Percentiles rank a stretch among this genome's conserved stretches.
phyloP scores from a whole-genome alignment of 2,113 vertebrate genomes.

The Poecile atricapillus region DNA sequence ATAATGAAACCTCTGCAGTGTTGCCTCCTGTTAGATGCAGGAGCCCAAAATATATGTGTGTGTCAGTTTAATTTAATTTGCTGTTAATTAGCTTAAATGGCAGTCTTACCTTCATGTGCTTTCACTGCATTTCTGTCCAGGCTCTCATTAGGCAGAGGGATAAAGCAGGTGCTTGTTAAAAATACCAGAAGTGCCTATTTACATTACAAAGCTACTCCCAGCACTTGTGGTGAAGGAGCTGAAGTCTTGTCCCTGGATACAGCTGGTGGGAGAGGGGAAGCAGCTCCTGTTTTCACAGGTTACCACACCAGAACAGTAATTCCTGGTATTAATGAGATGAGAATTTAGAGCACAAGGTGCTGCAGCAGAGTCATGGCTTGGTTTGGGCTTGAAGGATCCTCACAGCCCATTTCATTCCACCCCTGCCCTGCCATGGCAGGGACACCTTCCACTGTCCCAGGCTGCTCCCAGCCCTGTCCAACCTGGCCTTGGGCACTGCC shows the following conservation, averaged over 20 bases:
- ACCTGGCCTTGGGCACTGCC: fast-evolving
- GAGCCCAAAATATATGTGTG: slow-evolving; percentile 32
- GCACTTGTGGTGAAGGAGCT: neutral
- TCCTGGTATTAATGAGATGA: neutral
- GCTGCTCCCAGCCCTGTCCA: neutral
- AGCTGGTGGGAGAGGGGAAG: neutral
- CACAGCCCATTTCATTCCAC: fast-evolving
- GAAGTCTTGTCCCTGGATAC: neutral
- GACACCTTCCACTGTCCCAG: neutral
- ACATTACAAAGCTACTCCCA: slow-evolving; percentile 34
- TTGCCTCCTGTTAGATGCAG: neutral
- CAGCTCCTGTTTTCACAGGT: neutral
- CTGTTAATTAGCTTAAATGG: slow-evolving; percentile 66
- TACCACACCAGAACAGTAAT: neutral
- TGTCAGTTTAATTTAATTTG: slow-evolving; percentile 64
- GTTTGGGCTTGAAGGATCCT: neutral
- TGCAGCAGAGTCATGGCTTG: neutral
- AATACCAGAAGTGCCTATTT: slow-evolving; percentile 15
- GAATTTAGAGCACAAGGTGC: neutral
- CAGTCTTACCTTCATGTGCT: slow-evolving; percentile 38
- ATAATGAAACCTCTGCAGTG: slow-evolving; percentile 31
- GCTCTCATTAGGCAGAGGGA: slow-evolving; percentile 18
- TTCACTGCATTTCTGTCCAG: slow-evolving; percentile 34
- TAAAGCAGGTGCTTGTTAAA: slow-evolving; percentile 48
- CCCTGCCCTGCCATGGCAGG: neutral